A percentile compares a stretch with the other conserved stretches of the same genome.
These are phyloP conservation scores for Oxytorus armatus DNA, from an alignment of 2,888 invertebrate species.

Conservation along the genomic window DNA sequence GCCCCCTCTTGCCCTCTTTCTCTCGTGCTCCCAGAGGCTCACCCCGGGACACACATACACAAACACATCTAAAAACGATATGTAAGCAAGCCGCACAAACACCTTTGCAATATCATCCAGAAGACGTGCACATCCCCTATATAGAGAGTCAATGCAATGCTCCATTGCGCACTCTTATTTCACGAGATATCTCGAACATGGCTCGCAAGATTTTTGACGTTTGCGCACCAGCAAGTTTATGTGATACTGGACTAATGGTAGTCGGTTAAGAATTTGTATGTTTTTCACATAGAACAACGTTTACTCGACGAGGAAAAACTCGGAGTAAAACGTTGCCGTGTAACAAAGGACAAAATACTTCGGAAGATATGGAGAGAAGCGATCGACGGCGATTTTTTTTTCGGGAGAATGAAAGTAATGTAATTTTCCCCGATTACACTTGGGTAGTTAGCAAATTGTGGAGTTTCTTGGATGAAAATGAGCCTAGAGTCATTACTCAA, in stretches of 20 bases:
- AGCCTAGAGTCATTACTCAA: too few relatives aligned
- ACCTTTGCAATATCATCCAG: conserved; percentile 15
- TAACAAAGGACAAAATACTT: too few relatives aligned
- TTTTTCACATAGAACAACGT: not conserved
- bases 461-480: too few relatives aligned
- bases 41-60: not conserved
- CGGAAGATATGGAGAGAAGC: too few relatives aligned
- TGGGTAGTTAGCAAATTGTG: not conserved
- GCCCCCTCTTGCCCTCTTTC: conserved; percentile 6
- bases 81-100: conserved; percentile 20
- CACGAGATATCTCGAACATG: conserved; percentile 12
- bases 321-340: too few relatives aligned
- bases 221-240: not conserved
- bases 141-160: conserved; percentile 13
- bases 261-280: not conserved
- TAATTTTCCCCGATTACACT: too few relatives aligned
- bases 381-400: too few relatives aligned
- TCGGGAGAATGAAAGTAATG: too few relatives aligned
- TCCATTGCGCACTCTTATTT: conserved; percentile 27
- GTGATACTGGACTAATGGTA: not conserved
- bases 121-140: conserved; percentile 27
- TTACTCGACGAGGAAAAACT: not conserved
- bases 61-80: conserved; percentile 1
- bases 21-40: conserved; percentile 18
- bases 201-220: not conserved